phyloP scores from a whole-genome alignment of 2,888 invertebrate genomes.

The Bellardia pandia region DNA sequence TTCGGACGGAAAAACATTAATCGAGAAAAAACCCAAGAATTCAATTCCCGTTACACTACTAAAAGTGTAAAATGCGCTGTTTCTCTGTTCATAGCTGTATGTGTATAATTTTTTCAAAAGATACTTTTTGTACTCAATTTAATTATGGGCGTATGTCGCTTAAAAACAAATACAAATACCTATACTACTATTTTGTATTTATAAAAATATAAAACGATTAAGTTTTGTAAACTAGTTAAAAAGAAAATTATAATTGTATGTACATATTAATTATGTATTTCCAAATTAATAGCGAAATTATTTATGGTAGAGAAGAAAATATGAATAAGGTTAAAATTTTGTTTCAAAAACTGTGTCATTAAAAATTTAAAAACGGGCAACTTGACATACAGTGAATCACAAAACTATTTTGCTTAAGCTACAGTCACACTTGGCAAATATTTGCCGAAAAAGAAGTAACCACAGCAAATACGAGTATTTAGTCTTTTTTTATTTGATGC shows the following conservation, averaged over 20 bases:
- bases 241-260: background rate
- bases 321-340: background rate
- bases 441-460: too few species aligned
- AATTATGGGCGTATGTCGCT: slow-evolving; percentile 39
- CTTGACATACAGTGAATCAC: too few species aligned
- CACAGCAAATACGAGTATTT: too few species aligned
- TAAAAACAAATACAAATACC: background rate
- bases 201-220: slow-evolving; percentile 6
- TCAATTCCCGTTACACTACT: too few species aligned
- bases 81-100: background rate
- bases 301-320: background rate
- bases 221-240: slow-evolving; percentile 10
- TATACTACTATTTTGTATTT: too few species aligned
- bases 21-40: too few species aligned
- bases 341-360: background rate
- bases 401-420: too few species aligned
- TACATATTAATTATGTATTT: background rate
- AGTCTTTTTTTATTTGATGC: too few species aligned
- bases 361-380: background rate
- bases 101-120: background rate
- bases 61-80: too few species aligned
- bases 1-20: too few species aligned
- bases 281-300: background rate
- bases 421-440: too few species aligned
- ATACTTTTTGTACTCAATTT: slow-evolving; percentile 20